A percentile compares a stretch with the other conserved stretches of the same genome.
These are phyloP conservation scores for Pinctada fucata DNA, from an alignment of 2,888 invertebrate species.

Conservation along the genomic window DNA sequence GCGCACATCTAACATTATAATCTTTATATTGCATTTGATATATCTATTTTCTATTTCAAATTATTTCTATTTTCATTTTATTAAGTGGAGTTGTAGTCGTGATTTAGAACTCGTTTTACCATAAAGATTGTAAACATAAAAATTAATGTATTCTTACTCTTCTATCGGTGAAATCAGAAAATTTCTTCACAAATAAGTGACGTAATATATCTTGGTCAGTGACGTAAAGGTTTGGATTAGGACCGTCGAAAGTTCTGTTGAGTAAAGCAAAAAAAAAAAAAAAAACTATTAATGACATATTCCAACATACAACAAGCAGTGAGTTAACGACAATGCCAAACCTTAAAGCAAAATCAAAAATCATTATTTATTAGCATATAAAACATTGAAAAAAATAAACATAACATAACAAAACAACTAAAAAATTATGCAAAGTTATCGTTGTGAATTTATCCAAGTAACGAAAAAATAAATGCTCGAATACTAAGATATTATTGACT, in stretches of 20 bases:
- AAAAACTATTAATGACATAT: not conserved
- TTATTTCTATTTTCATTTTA: too few species aligned
- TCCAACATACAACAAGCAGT: too few species aligned
- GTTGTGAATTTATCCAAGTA: too few species aligned
- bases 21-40: too few species aligned
- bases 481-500: too few species aligned
- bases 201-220: conserved; percentile 8
- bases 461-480: too few species aligned
- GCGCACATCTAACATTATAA: too few species aligned
- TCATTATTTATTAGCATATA: not conserved
- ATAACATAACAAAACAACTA: too few species aligned
- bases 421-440: too few species aligned
- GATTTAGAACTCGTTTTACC: not conserved
- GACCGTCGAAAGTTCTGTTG: conserved; percentile 9
- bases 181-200: conserved; percentile 16
- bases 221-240: not conserved
- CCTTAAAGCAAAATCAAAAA: not conserved
- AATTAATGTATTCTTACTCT: not conserved
- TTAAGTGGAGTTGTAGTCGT: too few species aligned
- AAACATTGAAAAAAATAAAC: not conserved
- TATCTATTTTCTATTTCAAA: too few species aligned
- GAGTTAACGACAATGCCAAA: too few species aligned
- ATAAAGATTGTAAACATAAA: not conserved
- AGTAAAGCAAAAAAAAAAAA: not conserved
- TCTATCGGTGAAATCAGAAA: conserved; percentile 11